Base-by-base conservation (phyloP, 2,888 invertebrate species). In the Melanostoma mellinum region DNA sequence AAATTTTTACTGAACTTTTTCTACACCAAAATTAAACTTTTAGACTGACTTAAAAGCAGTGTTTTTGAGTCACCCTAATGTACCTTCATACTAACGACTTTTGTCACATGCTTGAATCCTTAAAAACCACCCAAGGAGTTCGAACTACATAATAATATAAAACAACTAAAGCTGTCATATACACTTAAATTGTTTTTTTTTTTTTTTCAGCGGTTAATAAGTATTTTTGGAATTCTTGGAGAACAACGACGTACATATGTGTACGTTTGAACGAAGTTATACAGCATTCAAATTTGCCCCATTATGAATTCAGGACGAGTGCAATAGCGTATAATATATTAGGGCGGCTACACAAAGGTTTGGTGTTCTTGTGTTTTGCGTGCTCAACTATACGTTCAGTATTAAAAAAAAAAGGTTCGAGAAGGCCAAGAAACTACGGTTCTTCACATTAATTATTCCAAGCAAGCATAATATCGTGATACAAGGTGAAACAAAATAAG, bases 261-360 rank as follows among this genome's bases (percentile, higher is more conserved):
- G 1, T 20, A 20, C 20, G 20, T 20, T 20, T 20, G 20, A 30
- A 58, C n/a, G 50, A 52, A 67, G 67, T 72, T 10, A 2, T 46
- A 76, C 67, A 71, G 53, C 60, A 72, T 52, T 72, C 61, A 44
- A 38, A 46, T 71, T 76, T 60, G n/a, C 8, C 32, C 42, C 20
- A 20, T 30, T 48, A 84, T 84, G 65, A 71, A 84, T 78, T 79
- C 84, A 67, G 6, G 56, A 55, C 84, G 67, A 38, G 79, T 67
- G n/a, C 79, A 20, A 30, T 48, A 61, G 50, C 65, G 69, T 55
- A 52, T 42, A 69, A 60, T 69, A 44, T 78, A 74, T 42, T 75
- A 65, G 69, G 55, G 79, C 84, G 84, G 79, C 84, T 84, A 67
- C 79, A 60, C 56, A 71, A 79, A 84, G 84, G 74, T 75, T 71